phyloP scores from a whole-genome alignment of 2,113 vertebrate genomes.

The Cyanoderma ruficeps region DNA sequence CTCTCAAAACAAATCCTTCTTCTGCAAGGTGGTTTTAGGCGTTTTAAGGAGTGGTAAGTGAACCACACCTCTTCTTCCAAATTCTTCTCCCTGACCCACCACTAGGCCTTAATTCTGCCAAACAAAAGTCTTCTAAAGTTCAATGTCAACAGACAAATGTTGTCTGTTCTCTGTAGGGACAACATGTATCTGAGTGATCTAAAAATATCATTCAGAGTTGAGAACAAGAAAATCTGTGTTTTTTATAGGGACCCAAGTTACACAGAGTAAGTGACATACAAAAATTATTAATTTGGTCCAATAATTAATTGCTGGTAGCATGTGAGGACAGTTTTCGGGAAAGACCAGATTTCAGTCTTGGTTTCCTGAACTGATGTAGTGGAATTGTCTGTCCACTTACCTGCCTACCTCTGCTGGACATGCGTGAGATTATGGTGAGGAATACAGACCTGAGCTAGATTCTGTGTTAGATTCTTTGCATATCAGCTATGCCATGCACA shows the following conservation, averaged over 20 bases:
- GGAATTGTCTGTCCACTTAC: not conserved
- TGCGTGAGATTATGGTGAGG: not conserved
- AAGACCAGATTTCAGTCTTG: not conserved
- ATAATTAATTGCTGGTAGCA: not conserved
- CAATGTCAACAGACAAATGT: constrained; percentile 4
- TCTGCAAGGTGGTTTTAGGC: not conserved
- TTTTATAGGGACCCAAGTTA: not conserved
- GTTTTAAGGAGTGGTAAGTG: not conserved
- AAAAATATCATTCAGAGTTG: constrained; percentile 1
- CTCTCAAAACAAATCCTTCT: not conserved
- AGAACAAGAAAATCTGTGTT: not conserved
- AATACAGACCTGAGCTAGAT: not conserved
- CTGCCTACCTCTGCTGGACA: not conserved
- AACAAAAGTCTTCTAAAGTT: constrained; percentile 4
- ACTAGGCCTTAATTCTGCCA: not conserved
- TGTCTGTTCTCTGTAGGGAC: constrained; percentile 29
- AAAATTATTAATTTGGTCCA: not conserved
- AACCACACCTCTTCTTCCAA: not conserved
- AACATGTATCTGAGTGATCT: constrained; percentile 10
- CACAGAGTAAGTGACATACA: not conserved
- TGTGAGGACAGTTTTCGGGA: not conserved
- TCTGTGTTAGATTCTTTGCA: not conserved
- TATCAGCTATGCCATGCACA: not conserved
- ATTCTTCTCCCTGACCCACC: not conserved
- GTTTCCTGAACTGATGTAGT: not conserved